These are phyloP conservation scores for Thalassophryne amazonica DNA, from an alignment of 2,797 vertebrate genomes.

Conservation along the genomic window DNA sequence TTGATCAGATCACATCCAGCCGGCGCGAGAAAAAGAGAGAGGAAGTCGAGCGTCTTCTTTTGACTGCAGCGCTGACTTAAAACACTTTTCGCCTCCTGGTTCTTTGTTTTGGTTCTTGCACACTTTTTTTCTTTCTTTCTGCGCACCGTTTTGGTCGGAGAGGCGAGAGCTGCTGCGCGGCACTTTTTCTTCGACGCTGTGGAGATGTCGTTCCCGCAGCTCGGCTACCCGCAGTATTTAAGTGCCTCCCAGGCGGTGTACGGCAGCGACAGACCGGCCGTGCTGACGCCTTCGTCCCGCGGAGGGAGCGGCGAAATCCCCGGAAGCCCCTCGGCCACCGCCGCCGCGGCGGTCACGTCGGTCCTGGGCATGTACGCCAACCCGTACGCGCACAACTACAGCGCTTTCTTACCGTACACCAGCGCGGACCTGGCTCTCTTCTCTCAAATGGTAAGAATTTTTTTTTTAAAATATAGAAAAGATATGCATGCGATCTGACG, in stretches of 20 bases:
- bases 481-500: too few species aligned
- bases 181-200: constrained; percentile 47
- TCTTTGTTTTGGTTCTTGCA: constrained; percentile 13
- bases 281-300: constrained; percentile 87
- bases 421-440: constrained; percentile 93
- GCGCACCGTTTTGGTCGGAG: constrained; percentile 58
- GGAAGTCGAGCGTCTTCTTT: constrained; percentile 74
- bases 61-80: constrained; percentile 62
- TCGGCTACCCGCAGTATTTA: constrained; percentile 96
- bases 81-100: constrained; percentile 56
- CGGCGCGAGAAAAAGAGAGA: constrained; percentile 74
- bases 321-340: constrained; percentile 79
- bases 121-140: constrained; percentile 23
- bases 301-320: constrained; percentile 85
- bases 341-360: constrained; percentile 86
- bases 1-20: constrained; percentile 96
- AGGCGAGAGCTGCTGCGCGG: constrained; percentile 51
- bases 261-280: constrained; percentile 87
- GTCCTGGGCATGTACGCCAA: constrained; percentile 96
- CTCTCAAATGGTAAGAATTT: constrained; percentile 91
- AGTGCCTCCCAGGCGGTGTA: constrained; percentile 92
- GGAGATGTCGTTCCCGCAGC: constrained; percentile 97
- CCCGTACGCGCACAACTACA: constrained; percentile 93
- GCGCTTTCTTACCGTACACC: constrained; percentile 95
- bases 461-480: too few species aligned